phyloP scores from a whole-genome alignment of 2,113 vertebrate genomes.

The Corythornis vintsioides region DNA sequence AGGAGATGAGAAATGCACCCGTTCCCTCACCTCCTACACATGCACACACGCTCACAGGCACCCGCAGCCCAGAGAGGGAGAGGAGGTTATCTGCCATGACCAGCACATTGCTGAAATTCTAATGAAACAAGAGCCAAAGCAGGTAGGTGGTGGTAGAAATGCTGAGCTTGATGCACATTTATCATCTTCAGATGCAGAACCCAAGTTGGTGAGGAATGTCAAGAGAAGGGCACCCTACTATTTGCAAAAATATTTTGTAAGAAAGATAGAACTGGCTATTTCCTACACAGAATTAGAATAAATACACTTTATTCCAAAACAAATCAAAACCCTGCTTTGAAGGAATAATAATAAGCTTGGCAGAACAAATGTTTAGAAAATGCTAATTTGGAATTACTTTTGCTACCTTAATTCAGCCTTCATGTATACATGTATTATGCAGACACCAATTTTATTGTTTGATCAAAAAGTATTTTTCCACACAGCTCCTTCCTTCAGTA shows the following conservation, averaged over 20 bases:
- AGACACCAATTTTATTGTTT: not conserved
- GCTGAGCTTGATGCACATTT: constrained; percentile 60
- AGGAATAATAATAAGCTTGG: not conserved
- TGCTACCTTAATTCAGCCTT: not conserved
- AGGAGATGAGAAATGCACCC: constrained; percentile 38
- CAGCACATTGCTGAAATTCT: constrained; percentile 57
- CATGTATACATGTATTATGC: not conserved
- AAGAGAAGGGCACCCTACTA: constrained; percentile 51
- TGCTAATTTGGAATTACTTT: not conserved
- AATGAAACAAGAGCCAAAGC: constrained; percentile 53
- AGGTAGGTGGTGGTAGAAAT: constrained; percentile 68
- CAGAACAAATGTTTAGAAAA: not conserved
- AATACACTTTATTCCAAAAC: not conserved
- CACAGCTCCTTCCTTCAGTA: not conserved
- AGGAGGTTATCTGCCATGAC: constrained; percentile 26
- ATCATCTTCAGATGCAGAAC: constrained; percentile 59
- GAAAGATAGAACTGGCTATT: not conserved
- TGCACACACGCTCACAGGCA: not conserved
- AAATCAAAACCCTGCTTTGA: not conserved
- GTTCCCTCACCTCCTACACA: constrained; percentile 22
- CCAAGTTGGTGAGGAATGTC: constrained; percentile 33
- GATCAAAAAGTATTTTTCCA: not conserved
- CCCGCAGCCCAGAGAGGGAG: not conserved
- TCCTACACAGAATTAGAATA: not conserved
- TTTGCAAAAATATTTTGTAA: constrained; percentile 49